Percentiles rank a stretch among this genome's conserved stretches.
These are phyloP conservation scores for Sinocyclocheilus anshuiensis DNA, from an alignment of 2,113 vertebrate genomes.

Conservation along the genomic window DNA sequence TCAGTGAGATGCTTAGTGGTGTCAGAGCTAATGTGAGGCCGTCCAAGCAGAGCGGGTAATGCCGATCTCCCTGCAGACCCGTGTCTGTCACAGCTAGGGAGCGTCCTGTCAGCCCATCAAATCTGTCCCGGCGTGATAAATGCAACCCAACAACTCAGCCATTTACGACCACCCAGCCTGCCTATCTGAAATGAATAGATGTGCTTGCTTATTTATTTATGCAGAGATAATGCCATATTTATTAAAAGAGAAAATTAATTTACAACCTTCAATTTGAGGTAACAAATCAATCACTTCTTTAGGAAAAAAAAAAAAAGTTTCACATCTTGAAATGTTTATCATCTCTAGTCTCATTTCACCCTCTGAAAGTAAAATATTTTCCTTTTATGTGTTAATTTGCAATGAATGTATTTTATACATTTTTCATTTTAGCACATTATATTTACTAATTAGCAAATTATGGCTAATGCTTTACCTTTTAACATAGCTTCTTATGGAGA, in stretches of 20 bases:
- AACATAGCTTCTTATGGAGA: background rate
- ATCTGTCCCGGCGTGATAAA: conserved; percentile 75
- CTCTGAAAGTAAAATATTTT: background rate
- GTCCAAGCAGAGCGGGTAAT: conserved; percentile 50
- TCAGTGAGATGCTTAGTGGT: conserved; percentile 67
- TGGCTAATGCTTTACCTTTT: background rate
- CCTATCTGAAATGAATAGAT: conserved; percentile 29
- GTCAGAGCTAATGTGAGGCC: conserved; percentile 71
- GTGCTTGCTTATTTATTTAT: conserved; percentile 74
- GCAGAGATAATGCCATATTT: conserved; percentile 70
- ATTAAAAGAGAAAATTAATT: conserved; percentile 74
- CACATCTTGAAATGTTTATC: background rate
- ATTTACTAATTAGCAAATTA: background rate
- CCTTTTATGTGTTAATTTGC: conserved; percentile 51
- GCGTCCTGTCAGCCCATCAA: conserved; percentile 69
- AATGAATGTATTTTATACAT: background rate
- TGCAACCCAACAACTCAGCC: conserved; percentile 69
- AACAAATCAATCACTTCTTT: conserved; percentile 72
- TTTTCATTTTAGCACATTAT: background rate
- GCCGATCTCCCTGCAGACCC: conserved; percentile 64
- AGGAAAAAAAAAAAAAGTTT: conserved; percentile 42
- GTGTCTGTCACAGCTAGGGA: conserved; percentile 67
- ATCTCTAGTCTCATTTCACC: background rate
- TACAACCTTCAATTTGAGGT: conserved; percentile 69
- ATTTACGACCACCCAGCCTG: conserved; percentile 61